Evolutionary conservation across 1,140 invertebrate genomes (phyloP), one percentile per base, ranked within the genome.

Genomic region (Zaprionus camerounensis): DNA sequence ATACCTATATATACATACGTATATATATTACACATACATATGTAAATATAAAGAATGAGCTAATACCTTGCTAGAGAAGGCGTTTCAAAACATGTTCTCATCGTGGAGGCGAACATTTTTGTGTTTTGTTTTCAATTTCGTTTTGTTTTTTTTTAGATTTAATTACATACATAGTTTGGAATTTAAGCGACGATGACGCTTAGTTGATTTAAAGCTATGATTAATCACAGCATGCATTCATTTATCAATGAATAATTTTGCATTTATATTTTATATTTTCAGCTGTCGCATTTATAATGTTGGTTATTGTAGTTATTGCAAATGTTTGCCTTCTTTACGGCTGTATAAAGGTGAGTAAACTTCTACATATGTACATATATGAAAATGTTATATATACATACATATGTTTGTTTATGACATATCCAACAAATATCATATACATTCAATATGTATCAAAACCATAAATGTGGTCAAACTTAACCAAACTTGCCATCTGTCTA

Each of bases 321-420:
- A 91, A 88, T 65, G 56, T 91, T 28, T 71, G 81, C 36, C 51
- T 91, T 17, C 53, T 91, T 12, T 62, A 88, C 17, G 88, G 87
- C 9, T 87, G 76, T 26, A 28, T 74, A 1, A 71, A 67, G 78
- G 87, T 91, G 49, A 80, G 58, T 75, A 31, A 17, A 53, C 12
- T 6, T 24, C 5, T n/a, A 22, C 9, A 17, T 51, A 20, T 17
- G n/a, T 12, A 6, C 3, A 17, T 31, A 6, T 7, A 17, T 31
- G 9, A 11, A 20, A 53, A 26, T 53, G 15, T n/a, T 2, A 34
- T 34, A 31, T 28, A 26, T 17, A 13, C 12, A 20, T 15, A 55
- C n/a, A n/a, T n/a, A 12, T 20, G 20, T 9, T 12, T 22, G 11
- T 44, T 44, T 22, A 49, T 49, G 3, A 6, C 6, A 49, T 49